Evolutionary conservation across 2,797 vertebrate genomes (phyloP).

Genomic region (Siniperca obscura): DNA sequence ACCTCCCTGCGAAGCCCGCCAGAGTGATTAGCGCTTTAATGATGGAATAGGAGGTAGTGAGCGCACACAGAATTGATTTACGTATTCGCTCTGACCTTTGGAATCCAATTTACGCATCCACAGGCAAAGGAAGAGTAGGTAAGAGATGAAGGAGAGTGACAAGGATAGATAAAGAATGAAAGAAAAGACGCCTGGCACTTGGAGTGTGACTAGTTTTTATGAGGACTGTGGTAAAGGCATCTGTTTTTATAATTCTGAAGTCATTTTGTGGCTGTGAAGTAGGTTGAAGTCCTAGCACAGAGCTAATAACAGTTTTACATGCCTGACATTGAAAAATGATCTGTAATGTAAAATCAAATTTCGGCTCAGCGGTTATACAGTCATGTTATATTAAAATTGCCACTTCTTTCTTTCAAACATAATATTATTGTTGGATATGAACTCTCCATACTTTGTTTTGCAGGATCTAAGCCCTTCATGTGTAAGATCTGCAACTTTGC

Average conservation of each 20-base stretch:
- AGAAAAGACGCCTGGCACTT: conserved; percentile 64
- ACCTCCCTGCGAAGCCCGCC: conserved; percentile 81
- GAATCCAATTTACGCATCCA: conserved; percentile 85
- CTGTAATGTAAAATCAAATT: conserved; percentile 51
- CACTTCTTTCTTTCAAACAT: conserved; percentile 39
- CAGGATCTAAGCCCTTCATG: conserved; percentile 99
- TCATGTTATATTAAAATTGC: conserved; percentile 57
- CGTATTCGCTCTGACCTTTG: conserved; percentile 86
- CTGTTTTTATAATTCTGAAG: conserved; percentile 64
- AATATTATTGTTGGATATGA: conserved; percentile 36
- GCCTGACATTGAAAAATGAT: conserved; percentile 57
- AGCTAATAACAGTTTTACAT: conserved; percentile 55
- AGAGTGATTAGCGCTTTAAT: conserved; percentile 88
- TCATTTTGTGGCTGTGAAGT: conserved; percentile 49
- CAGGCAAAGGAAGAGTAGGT: conserved; percentile 79
- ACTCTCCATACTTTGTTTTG: conserved; percentile 49
- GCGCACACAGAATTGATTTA: conserved; percentile 85
- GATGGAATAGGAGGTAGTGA: conserved; percentile 83
- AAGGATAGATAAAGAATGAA: conserved; percentile 76
- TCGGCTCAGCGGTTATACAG: conserved; percentile 35
- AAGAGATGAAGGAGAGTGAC: conserved; percentile 81
- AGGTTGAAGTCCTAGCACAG: conserved; percentile 45
- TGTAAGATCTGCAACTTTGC: conserved; percentile 99
- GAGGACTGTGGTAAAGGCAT: conserved; percentile 54
- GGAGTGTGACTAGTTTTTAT: conserved; percentile 73